Conservation (phyloP, 2,113 vertebrate genomes). For the Tetraodon nigroviridis region DNA sequence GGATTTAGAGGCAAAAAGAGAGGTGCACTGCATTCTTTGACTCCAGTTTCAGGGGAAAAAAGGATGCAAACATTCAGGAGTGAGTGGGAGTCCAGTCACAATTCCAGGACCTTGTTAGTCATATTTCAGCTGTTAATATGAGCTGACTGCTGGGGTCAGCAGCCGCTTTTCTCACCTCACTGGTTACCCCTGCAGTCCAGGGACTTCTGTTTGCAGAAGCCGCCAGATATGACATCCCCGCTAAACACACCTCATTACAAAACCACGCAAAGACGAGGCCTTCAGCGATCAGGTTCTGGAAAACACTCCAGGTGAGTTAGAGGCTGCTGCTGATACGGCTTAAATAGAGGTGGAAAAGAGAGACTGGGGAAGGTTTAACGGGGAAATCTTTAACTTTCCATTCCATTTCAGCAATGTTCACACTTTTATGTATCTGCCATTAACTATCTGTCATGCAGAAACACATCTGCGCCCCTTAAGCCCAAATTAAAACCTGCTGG, state of each 20-base stretch:
- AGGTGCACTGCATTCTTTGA: no score
- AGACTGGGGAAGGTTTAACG: no score
- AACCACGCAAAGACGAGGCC: conserved; percentile 25
- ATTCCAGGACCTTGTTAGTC: conserved; percentile 55
- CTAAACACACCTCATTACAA: conserved; percentile 38
- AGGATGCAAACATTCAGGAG: no score
- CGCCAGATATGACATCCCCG: conserved; percentile 50
- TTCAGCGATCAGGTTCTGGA: conserved; percentile 15
- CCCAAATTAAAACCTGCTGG: conserved; percentile 26
- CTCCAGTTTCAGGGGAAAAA: no score
- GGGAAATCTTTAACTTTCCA: no score
- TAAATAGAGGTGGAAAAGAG: no score
- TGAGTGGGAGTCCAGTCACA: no score
- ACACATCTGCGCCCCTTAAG: conserved; percentile 21
- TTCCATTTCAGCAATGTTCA: no score
- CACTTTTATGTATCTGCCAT: no score
- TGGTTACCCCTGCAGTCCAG: conserved; percentile 61
- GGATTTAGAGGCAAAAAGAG: no score
- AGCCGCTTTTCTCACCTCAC: conserved; percentile 52
- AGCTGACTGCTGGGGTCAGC: conserved; percentile 67
- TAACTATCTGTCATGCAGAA: conserved; percentile 21
- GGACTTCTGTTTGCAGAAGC: conserved; percentile 62
- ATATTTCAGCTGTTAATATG: conserved; percentile 66
- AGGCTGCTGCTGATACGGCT: no score
- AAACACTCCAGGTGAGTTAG: background rate